Conservation (phyloP, 2,797 vertebrate genomes). For the Linurgus olivaceus region DNA sequence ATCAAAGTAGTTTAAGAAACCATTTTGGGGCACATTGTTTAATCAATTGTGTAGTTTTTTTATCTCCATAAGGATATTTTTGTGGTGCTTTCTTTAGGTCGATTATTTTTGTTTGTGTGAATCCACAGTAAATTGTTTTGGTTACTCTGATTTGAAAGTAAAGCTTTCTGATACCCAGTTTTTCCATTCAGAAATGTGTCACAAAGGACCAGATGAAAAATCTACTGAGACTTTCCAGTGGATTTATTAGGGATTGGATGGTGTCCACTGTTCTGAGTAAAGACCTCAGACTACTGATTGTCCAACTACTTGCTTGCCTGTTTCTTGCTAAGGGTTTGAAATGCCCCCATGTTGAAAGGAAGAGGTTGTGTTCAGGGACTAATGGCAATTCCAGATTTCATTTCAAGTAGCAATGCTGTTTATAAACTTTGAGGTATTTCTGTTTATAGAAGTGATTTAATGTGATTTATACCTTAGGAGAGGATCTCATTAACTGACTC, state of each 20-base stretch:
- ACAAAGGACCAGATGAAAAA: not conserved
- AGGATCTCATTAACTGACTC: not conserved
- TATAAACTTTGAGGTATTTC: not conserved
- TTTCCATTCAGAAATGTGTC: not conserved
- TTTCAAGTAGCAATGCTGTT: not conserved
- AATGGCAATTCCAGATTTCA: not conserved
- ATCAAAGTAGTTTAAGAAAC: not conserved
- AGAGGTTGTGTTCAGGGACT: not conserved
- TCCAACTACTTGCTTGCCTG: not conserved
- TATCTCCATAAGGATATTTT: not conserved
- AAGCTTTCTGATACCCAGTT: not conserved
- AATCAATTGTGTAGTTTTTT: not conserved
- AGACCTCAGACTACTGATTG: not conserved
- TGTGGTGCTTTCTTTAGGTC: not conserved
- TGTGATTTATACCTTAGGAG: constrained; percentile 12
- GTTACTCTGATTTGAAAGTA: not conserved
- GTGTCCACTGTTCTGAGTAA: not conserved
- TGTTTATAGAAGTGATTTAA: constrained; percentile 39
- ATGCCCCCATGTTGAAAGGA: not conserved
- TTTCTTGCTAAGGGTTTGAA: not conserved
- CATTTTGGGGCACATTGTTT: not conserved
- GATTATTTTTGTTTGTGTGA: not conserved
- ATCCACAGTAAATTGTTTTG: not conserved
- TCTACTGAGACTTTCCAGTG: not conserved
- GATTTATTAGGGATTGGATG: not conserved